Evolutionary conservation across 1,140 invertebrate genomes (phyloP).

Genomic region (Brachionus paranguensis): DNA sequence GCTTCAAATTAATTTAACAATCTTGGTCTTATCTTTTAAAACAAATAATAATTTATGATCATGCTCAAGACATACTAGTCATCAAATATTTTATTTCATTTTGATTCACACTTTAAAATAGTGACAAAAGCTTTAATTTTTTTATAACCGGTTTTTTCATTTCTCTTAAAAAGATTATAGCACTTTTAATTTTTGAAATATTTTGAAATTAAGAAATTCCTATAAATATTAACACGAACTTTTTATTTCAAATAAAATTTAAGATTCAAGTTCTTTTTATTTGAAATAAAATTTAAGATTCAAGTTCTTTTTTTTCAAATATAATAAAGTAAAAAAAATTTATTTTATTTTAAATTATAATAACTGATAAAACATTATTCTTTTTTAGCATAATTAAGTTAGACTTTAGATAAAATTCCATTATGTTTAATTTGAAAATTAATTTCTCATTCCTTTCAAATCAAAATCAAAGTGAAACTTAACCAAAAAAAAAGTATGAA

Average conservation of each 20-base stretch:
- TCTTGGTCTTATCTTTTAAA: background rate
- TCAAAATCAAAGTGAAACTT: too few relatives aligned
- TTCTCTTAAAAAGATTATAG: background rate
- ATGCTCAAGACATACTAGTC: background rate
- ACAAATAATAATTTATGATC: background rate
- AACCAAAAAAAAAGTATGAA: too few relatives aligned
- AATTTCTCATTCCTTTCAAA: too few relatives aligned
- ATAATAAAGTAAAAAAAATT: too few relatives aligned
- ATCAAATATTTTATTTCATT: background rate
- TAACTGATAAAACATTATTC: too few relatives aligned
- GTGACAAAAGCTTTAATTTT: background rate
- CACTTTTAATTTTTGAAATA: background rate
- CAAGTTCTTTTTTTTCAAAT: too few relatives aligned
- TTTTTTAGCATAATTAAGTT: too few relatives aligned
- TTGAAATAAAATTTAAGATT: too few relatives aligned
- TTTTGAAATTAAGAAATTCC: background rate
- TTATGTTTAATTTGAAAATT: too few relatives aligned
- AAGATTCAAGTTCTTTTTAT: too few relatives aligned
- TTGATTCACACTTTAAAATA: background rate
- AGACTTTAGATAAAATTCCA: too few relatives aligned
- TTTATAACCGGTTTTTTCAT: background rate
- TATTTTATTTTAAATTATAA: background rate
- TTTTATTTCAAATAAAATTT: background rate
- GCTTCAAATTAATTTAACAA: background rate
- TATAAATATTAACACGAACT: background rate